phyloP scores from a whole-genome alignment of 2,797 vertebrate genomes.

The Xenopus petersii region DNA sequence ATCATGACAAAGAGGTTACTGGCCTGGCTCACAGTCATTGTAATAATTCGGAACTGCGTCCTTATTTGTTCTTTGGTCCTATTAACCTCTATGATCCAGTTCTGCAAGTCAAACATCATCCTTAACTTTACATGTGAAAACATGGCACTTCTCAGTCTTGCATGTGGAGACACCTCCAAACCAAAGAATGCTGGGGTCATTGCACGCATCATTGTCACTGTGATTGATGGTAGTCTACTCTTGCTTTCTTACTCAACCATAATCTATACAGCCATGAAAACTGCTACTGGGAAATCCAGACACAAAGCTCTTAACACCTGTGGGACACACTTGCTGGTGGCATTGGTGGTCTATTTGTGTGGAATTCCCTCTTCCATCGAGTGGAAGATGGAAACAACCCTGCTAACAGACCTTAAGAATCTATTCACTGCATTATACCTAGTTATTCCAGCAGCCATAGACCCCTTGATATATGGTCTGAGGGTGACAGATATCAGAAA shows the following conservation, averaged over 20 bases:
- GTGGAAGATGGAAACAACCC: background rate
- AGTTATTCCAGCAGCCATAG: background rate
- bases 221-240: background rate
- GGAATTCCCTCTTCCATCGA: background rate
- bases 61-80: background rate
- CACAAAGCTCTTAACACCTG: background rate
- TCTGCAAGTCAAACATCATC: slow-evolving; percentile 40
- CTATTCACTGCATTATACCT: background rate
- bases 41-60: background rate
- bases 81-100: background rate
- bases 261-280: background rate
- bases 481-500: slow-evolving; percentile 23
- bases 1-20: background rate
- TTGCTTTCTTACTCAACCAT: background rate
- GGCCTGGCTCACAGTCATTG: background rate
- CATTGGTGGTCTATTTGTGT: background rate
- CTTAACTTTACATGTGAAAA: slow-evolving; percentile 18
- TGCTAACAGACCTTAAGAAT: background rate
- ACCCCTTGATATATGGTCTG: background rate
- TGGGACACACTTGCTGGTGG: background rate
- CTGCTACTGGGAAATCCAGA: background rate
- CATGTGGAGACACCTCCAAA: background rate
- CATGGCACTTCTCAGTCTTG: slow-evolving; percentile 1
- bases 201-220: background rate
- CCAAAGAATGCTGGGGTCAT: background rate